Evolutionary conservation across 2,113 vertebrate species (phyloP).

Genomic region (Chaetodon trifascialis): DNA sequence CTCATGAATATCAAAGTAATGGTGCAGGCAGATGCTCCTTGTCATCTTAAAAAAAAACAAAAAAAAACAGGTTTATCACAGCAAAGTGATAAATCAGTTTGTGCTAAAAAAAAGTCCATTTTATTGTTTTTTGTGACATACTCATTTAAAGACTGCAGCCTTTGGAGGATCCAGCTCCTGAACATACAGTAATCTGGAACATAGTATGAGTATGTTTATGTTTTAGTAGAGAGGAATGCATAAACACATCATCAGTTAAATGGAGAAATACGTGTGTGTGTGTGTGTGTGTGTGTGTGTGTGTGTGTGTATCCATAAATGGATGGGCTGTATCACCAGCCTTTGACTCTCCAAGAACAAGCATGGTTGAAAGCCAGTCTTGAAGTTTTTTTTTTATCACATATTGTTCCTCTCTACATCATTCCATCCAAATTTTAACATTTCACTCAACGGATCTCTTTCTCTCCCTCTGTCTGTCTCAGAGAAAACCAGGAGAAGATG

Average conservation of each 20-base stretch:
- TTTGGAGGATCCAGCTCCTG: not conserved
- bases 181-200: not conserved
- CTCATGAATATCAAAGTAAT: slow-evolving; percentile 9
- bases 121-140: not conserved
- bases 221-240: not conserved
- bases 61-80: not conserved
- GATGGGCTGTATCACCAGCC: not conserved
- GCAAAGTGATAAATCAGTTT: not conserved
- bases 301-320: not conserved
- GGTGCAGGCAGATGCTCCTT: not conserved
- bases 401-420: not conserved
- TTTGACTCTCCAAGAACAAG: not conserved
- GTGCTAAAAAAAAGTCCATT: not conserved
- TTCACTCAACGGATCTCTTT: not conserved
- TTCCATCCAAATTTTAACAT: not conserved
- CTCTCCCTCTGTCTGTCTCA: slow-evolving; percentile 54
- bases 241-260: not conserved
- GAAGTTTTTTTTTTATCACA: not conserved
- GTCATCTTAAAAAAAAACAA: not conserved
- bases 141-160: not conserved
- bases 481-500: slow-evolving; percentile 96
- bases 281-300: not conserved
- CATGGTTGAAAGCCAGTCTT: not conserved
- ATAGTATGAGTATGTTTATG: not conserved
- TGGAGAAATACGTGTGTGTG: not conserved